A percentile compares a stretch with the other conserved stretches of the same genome.
These are phyloP conservation scores for Hemithea aestivaria DNA, from an alignment of 2,888 invertebrate genomes.

Conservation along the genomic window DNA sequence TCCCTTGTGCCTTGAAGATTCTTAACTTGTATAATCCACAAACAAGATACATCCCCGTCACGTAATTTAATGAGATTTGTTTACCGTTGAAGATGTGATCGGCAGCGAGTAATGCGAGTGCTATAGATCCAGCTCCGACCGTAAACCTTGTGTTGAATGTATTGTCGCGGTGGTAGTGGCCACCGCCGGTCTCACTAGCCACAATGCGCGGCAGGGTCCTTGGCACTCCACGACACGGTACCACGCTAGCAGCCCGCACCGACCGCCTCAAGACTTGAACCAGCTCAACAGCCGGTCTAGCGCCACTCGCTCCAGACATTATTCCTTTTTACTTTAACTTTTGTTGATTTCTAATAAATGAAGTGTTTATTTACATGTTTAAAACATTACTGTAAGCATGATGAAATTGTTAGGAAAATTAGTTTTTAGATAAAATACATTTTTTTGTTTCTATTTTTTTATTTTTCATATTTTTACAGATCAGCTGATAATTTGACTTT, in stretches of 20 bases:
- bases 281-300: slow-evolving; percentile 8
- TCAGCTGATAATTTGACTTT: too few species aligned
- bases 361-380: too few species aligned
- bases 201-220: background rate
- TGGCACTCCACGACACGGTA: slow-evolving; percentile 25
- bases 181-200: slow-evolving; percentile 10
- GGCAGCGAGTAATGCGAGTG: slow-evolving; percentile 59
- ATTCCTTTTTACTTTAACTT: slow-evolving; percentile 1
- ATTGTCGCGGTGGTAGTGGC: slow-evolving; percentile 19
- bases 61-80: too few species aligned
- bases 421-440: too few species aligned
- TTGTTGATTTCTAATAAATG: too few species aligned
- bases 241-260: slow-evolving; percentile 32
- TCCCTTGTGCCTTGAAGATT: too few species aligned
- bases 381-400: too few species aligned
- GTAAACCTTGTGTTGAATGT: slow-evolving; percentile 12
- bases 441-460: too few species aligned
- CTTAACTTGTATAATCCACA: too few species aligned
- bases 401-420: too few species aligned
- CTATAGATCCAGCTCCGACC: slow-evolving; percentile 45
- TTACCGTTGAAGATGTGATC: slow-evolving; percentile 62
- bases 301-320: slow-evolving; percentile 21
- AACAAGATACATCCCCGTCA: too few species aligned
- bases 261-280: slow-evolving; percentile 31
- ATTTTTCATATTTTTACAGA: too few species aligned